A percentile compares a stretch with the other conserved stretches of the same genome.
These are phyloP conservation scores for Microhierax caerulescens DNA, from an alignment of 2,797 vertebrate species.

Conservation along the genomic window DNA sequence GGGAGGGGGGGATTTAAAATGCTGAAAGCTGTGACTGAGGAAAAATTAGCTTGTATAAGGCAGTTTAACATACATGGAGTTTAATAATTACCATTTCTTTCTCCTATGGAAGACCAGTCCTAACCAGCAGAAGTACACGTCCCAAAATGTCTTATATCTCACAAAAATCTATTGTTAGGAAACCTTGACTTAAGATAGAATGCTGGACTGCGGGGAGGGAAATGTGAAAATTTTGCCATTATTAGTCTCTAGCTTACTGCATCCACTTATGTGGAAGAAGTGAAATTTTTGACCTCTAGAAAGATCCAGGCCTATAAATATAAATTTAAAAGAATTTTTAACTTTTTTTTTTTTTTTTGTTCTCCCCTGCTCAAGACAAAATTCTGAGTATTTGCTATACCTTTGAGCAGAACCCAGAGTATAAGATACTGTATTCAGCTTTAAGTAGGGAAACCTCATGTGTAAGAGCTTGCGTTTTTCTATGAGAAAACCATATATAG, in stretches of 20 bases:
- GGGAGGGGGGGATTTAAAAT: neutral
- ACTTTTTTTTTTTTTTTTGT: accelerated
- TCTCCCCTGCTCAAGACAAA: neutral
- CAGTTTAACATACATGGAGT: neutral
- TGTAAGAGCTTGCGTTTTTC: neutral
- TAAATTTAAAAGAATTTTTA: neutral
- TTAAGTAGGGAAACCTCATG: neutral
- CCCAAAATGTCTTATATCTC: neutral
- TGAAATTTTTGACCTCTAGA: neutral
- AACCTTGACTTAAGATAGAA: neutral
- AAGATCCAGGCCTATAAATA: neutral
- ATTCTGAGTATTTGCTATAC: neutral
- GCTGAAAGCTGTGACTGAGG: neutral
- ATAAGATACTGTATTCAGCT: neutral
- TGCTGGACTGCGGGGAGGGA: neutral
- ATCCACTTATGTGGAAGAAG: neutral
- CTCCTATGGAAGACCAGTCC: neutral
- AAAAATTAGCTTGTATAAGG: neutral
- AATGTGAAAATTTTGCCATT: neutral
- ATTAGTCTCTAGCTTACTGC: neutral
- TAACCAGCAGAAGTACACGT: neutral
- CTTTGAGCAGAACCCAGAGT: neutral
- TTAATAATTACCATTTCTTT: neutral
- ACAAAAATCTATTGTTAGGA: neutral
- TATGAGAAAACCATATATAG: neutral